Percentiles rank a stretch among this genome's conserved stretches.
phyloP scores from a whole-genome alignment of 2,113 vertebrate genomes.

The Lepidothrix coronata region DNA sequence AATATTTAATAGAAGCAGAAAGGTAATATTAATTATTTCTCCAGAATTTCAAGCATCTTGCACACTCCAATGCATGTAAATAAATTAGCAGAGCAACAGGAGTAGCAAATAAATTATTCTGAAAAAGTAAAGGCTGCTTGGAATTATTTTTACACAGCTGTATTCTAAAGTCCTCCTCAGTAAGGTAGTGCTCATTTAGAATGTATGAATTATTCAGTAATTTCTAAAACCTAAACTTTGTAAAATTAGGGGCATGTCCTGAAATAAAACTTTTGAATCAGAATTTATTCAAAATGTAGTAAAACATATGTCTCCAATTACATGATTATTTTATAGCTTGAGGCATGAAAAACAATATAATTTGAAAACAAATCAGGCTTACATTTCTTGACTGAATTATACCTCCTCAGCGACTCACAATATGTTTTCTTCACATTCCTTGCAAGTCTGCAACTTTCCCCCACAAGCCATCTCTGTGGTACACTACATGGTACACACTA shows the following conservation, averaged over 20 bases:
- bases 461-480: neutral
- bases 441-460: neutral
- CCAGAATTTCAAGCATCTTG: neutral
- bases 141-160: slow-evolving; percentile 36
- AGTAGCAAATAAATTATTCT: slow-evolving; percentile 34
- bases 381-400: slow-evolving; percentile 37
- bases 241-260: slow-evolving; percentile 17
- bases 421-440: slow-evolving; percentile 13
- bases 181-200: slow-evolving; percentile 43
- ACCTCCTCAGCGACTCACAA: slow-evolving; percentile 19
- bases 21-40: neutral
- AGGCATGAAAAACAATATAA: slow-evolving; percentile 57
- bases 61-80: neutral
- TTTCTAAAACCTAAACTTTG: slow-evolving; percentile 31
- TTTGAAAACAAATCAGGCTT: slow-evolving; percentile 49
- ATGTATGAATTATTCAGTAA: slow-evolving; percentile 62
- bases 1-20: neutral
- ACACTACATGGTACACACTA: neutral
- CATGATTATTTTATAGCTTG: slow-evolving; percentile 61
- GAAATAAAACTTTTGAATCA: slow-evolving; percentile 43
- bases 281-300: slow-evolving; percentile 46
- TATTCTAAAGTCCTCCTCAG: neutral
- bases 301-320: slow-evolving; percentile 59
- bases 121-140: slow-evolving; percentile 19
- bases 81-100: neutral